Conservation (phyloP, 2,888 invertebrate genomes). For the Rhamnusium bicolor region DNA sequence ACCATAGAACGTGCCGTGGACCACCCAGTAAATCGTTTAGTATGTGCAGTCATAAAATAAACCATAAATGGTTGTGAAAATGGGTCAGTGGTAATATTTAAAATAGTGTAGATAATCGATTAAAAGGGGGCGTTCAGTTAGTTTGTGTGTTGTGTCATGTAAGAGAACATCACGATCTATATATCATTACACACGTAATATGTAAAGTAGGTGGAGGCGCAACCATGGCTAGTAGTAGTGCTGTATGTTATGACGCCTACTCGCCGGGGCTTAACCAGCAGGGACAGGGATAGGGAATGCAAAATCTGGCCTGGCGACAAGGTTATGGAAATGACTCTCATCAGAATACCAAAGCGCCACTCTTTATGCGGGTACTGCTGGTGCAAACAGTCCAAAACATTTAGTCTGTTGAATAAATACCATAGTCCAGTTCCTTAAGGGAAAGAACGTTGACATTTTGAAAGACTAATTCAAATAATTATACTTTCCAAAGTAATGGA, state of each 20-base stretch:
- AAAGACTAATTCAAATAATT: too few species aligned
- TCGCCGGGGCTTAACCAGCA: conserved; percentile 42
- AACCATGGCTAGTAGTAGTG: conserved; percentile 45
- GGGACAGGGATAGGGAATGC: conserved; percentile 49
- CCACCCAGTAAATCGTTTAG: conserved; percentile 45
- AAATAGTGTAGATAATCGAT: conserved; percentile 41
- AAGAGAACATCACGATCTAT: conserved; percentile 47
- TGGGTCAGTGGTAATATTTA: conserved; percentile 48
- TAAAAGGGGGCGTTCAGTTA: conserved; percentile 38
- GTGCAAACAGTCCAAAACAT: conserved; percentile 24
- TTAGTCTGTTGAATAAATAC: background rate
- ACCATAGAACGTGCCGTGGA: conserved; percentile 2
- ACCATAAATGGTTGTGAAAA: conserved; percentile 46
- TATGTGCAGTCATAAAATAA: conserved; percentile 36
- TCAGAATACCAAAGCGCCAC: conserved; percentile 64
- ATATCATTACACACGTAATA: conserved; percentile 62
- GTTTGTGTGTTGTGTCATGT: conserved; percentile 35
- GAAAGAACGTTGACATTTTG: too few species aligned
- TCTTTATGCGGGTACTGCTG: conserved; percentile 42
- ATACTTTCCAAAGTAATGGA: too few species aligned
- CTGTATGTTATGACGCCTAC: conserved; percentile 55
- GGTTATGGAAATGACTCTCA: conserved; percentile 64
- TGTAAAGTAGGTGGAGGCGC: conserved; percentile 62
- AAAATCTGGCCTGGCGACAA: conserved; percentile 53
- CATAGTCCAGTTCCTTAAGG: conserved; percentile 1